Evolutionary conservation across 2,888 invertebrate genomes (phyloP), one percentile per base, ranked within the genome.

Genomic region (Lordiphosa andalusiaca): DNA sequence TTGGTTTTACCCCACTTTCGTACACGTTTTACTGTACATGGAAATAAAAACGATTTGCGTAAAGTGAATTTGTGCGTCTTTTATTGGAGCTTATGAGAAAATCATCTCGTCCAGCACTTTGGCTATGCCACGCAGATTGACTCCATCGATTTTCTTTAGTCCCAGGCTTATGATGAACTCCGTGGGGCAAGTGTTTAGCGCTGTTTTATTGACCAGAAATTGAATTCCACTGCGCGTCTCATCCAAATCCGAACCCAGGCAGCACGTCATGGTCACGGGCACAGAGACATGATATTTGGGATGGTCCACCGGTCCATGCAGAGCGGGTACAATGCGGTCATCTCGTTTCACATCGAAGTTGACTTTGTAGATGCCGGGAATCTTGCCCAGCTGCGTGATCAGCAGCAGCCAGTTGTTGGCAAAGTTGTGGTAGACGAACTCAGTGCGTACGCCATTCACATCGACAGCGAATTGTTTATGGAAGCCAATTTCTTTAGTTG

Each of bases 21-120:
- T 89, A 88, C 89, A 89, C 83, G 87, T 88, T 89, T 88, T 89
- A 89, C 86, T 88, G 89, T 89, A 88, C 88, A 87, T 83, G 40
- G 60, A 77, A 75, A 85, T 85, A 84, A 72, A 82, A 72, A 52
- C 33, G 38, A 54, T 73, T 71, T 84, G 85, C 84, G 50, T 65
- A 65, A 67, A 53, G 60, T 68, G 62, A 37, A 23, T 10, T 35
- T 25, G 7, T 55, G n/a, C 53, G 48, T 48, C 44, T 56, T 30
- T 58, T 51, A 19, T 52, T 36, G 2, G 16, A 39, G n/a, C 19
- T 36, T 2, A 13, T 38, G 62, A 58, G 13, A 67, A 65, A 33
- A 87, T 59, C 19, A 67, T 46, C 6, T 73, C 53, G 16, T 86
- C 54, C 10, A 88, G 44, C 0, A 84, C 69, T 21, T 76, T 51